Evolutionary conservation across 2,113 vertebrate species (phyloP).

Genomic region (Hymenochirus boettgeri): DNA sequence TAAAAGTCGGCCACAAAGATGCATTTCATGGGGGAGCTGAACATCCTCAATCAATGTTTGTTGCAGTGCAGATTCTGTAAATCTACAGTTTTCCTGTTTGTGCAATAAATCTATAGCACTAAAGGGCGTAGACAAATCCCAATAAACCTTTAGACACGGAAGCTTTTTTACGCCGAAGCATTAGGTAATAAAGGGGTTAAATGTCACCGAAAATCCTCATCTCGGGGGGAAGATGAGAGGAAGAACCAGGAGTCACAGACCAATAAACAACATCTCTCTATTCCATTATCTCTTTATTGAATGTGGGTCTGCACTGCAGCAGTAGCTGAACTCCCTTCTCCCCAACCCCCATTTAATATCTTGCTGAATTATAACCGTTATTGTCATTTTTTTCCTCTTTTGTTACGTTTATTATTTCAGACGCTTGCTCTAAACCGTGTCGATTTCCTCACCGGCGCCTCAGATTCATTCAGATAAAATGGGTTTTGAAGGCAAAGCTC

Average conservation of each 20-base stretch:
- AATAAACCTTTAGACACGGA: no score
- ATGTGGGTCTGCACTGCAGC: slow-evolving; percentile 1
- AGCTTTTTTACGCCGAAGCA: no score
- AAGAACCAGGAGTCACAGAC: slow-evolving; percentile 9
- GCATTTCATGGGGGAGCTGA: no score
- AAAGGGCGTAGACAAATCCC: no score
- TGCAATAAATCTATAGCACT: no score
- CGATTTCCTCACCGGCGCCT: slow-evolving; percentile 13
- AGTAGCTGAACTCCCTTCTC: background rate
- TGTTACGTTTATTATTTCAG: background rate
- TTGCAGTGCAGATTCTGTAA: no score
- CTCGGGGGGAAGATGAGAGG: background rate
- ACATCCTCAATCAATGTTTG: no score
- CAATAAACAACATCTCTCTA: background rate
- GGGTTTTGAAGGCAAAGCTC: slow-evolving; percentile 19
- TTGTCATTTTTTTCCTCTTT: background rate
- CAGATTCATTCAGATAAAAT: slow-evolving; percentile 33
- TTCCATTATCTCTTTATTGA: slow-evolving; percentile 1
- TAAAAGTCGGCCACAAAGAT: no score
- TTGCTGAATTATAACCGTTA: background rate
- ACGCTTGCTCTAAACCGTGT: background rate
- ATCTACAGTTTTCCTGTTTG: no score
- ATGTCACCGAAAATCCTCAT: background rate
- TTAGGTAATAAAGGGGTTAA: background rate
- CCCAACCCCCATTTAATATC: background rate